Evolutionary conservation across 2,797 vertebrate genomes (phyloP).

Genomic region (Ctenopoma kingsleyae): DNA sequence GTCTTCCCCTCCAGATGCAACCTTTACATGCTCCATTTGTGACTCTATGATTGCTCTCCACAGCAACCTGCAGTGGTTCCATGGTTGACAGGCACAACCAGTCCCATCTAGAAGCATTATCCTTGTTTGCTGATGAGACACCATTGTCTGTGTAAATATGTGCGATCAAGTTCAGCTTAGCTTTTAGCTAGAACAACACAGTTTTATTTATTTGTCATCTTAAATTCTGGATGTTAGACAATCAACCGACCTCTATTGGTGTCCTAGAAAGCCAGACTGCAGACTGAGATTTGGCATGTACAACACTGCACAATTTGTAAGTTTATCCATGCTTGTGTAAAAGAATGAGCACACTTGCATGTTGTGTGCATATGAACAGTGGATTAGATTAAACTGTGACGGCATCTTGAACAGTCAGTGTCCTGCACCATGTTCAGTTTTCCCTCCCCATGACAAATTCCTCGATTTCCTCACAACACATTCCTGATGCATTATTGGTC

Average conservation of each 20-base stretch:
- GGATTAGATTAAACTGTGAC: constrained; percentile 67
- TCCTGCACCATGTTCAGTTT: constrained; percentile 64
- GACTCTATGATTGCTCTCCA: constrained; percentile 45
- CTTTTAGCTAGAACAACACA: background rate
- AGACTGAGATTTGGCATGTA: background rate
- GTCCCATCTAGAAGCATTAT: constrained; percentile 2
- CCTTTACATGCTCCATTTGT: constrained; percentile 73
- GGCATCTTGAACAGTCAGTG: constrained; percentile 74
- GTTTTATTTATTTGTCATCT: constrained; percentile 6
- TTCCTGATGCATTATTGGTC: constrained; percentile 80
- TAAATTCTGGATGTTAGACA: background rate
- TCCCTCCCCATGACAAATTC: constrained; percentile 78
- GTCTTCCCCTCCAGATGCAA: constrained; percentile 59
- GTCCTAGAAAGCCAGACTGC: background rate
- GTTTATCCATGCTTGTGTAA: background rate
- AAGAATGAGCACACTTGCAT: constrained; percentile 1
- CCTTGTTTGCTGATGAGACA: constrained; percentile 19
- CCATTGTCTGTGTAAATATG: background rate
- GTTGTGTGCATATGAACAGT: constrained; percentile 18
- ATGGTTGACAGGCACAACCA: constrained; percentile 28
- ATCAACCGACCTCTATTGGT: background rate
- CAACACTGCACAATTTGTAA: constrained; percentile 1
- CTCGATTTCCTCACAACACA: constrained; percentile 80
- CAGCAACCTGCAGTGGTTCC: constrained; percentile 56
- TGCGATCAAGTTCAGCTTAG: background rate